These are phyloP conservation scores for Drosophila repletoides DNA, from an alignment of 1,140 invertebrate genomes.

Conservation along the genomic window DNA sequence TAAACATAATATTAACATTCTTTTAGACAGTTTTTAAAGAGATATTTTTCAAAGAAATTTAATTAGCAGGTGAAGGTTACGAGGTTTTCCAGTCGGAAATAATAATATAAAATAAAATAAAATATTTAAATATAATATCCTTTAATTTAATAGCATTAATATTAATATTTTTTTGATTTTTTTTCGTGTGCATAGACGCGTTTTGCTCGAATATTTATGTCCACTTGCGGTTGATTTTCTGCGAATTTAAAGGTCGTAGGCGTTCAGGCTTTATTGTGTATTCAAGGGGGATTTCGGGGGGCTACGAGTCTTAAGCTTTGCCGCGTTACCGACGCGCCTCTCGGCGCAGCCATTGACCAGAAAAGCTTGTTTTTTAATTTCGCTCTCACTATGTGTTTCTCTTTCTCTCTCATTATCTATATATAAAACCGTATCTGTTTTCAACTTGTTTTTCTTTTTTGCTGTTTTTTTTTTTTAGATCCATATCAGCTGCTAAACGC, in stretches of 20 bases:
- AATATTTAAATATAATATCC: no score
- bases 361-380: conserved; percentile 47
- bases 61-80: no score
- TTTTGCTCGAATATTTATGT: conserved; percentile 63
- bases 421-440: conserved; percentile 33
- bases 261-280: no score
- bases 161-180: no score
- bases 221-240: conserved; percentile 50
- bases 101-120: no score
- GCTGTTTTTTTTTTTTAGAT: conserved; percentile 83
- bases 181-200: conserved; percentile 16
- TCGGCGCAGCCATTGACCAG: conserved; percentile 39
- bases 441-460: conserved; percentile 36
- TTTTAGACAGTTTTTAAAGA: no score
- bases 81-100: no score
- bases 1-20: no score
- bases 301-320: background rate
- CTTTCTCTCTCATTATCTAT: background rate
- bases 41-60: no score
- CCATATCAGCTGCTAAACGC: conserved; percentile 89
- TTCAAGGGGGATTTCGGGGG: no score
- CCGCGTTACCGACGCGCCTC: background rate
- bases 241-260: conserved; percentile 27
- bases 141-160: no score
- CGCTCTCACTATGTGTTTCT: background rate